Evolutionary conservation across 1,140 invertebrate genomes (phyloP).

Genomic region (Melitaea cinxia): DNA sequence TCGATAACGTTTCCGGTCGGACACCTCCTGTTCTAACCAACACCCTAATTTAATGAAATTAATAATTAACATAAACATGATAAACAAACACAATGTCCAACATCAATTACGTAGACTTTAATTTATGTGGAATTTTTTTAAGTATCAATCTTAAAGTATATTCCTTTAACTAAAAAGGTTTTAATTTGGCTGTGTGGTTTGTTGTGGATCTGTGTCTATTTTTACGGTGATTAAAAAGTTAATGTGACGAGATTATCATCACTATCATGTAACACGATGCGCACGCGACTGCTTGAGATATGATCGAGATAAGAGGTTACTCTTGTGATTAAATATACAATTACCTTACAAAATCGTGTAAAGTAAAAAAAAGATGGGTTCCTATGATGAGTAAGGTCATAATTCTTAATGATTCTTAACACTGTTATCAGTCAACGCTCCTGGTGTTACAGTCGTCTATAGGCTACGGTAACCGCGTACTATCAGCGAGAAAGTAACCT

Average conservation of each 20-base stretch:
- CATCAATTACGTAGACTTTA: conserved; percentile 31
- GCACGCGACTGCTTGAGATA: not conserved
- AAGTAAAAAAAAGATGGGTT: too few species aligned
- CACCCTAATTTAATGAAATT: conserved; percentile 31
- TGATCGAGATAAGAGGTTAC: not conserved
- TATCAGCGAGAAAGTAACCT: too few species aligned
- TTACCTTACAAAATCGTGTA: too few species aligned
- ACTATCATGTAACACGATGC: not conserved
- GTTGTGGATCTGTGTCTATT: not conserved
- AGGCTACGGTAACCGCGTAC: too few species aligned
- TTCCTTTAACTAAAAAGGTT: not conserved
- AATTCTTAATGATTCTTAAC: too few species aligned
- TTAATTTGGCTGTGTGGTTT: not conserved
- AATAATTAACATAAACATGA: conserved; percentile 34
- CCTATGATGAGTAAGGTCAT: too few species aligned
- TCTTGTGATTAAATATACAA: too few species aligned
- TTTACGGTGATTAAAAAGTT: not conserved
- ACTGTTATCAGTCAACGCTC: too few species aligned
- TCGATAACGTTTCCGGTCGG: conserved; percentile 29
- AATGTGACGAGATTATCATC: not conserved
- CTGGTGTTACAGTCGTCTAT: too few species aligned
- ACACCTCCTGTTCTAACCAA: conserved; percentile 16
- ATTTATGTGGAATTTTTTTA: conserved; percentile 10
- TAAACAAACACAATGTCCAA: conserved; percentile 15
- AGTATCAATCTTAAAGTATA: not conserved